Conservation (phyloP, 2,113 vertebrate species). For the Garra rufa region DNA sequence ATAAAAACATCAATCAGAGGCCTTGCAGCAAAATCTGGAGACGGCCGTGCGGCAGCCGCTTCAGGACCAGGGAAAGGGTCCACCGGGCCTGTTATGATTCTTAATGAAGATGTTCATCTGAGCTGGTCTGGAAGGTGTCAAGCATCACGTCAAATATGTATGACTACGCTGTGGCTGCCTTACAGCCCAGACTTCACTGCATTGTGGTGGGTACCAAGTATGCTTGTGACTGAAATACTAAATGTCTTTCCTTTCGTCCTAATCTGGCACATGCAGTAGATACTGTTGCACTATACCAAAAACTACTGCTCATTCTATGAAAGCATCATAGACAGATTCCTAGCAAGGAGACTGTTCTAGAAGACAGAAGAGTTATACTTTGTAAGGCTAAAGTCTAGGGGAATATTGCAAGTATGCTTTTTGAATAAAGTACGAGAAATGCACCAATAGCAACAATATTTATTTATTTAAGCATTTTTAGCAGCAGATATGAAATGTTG, state of each 20-base stretch:
- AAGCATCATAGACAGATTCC: background rate
- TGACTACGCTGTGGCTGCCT: background rate
- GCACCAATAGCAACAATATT: background rate
- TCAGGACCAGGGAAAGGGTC: slow-evolving; percentile 40
- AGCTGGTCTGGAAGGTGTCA: slow-evolving; percentile 1
- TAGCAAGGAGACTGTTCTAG: background rate
- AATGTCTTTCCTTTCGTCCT: background rate
- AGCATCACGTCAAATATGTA: background rate
- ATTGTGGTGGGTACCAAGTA: background rate
- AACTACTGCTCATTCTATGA: background rate
- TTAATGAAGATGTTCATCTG: slow-evolving; percentile 66
- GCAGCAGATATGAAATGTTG: background rate
- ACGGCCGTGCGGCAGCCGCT: slow-evolving; percentile 45
- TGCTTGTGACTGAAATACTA: background rate
- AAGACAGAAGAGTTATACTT: background rate
- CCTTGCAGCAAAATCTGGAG: slow-evolving; percentile 51
- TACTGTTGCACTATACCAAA: background rate
- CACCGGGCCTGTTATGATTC: background rate
- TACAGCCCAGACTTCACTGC: background rate
- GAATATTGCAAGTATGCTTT: background rate
- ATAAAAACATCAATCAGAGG: slow-evolving; percentile 81
- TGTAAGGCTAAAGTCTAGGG: background rate
- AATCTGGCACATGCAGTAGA: background rate
- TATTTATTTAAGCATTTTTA: background rate
- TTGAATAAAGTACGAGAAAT: background rate